Evolutionary conservation across 2,113 vertebrate genomes (phyloP).

Genomic region (Plecturocebus donacophilus): DNA sequence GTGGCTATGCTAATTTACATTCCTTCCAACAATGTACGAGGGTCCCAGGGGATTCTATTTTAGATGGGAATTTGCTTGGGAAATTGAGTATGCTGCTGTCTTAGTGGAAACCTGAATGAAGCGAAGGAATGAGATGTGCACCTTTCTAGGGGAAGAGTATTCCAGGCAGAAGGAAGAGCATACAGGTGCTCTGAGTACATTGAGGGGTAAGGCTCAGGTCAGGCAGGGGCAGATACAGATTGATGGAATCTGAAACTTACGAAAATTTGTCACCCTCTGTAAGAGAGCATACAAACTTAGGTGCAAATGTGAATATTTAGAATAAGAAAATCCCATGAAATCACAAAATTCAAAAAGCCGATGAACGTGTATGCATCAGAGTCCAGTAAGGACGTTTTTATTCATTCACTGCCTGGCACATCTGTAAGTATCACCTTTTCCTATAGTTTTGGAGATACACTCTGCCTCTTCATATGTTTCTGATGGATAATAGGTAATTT

Average conservation of each 20-base stretch:
- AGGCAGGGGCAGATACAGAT: neutral
- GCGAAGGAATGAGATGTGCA: rapidly evolving
- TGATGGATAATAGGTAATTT: neutral
- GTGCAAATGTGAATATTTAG: neutral
- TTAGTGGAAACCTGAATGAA: neutral
- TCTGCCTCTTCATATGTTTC: neutral
- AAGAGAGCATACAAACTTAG: neutral
- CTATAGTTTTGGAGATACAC: neutral
- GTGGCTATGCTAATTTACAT: neutral
- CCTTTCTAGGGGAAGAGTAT: neutral
- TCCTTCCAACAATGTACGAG: neutral
- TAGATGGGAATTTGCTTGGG: neutral
- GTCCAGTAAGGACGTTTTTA: neutral
- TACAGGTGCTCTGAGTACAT: neutral
- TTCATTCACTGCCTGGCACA: neutral
- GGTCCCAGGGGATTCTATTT: neutral
- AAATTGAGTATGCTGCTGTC: neutral
- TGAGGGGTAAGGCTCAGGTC: neutral
- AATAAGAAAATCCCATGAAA: neutral
- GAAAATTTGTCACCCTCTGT: neutral
- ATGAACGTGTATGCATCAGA: neutral
- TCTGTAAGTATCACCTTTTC: neutral
- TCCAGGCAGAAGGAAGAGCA: neutral
- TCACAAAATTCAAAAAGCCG: neutral
- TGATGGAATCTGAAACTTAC: neutral